These are phyloP conservation scores for Desoria tigrina DNA, from an alignment of 2,888 invertebrate genomes.

Conservation along the genomic window DNA sequence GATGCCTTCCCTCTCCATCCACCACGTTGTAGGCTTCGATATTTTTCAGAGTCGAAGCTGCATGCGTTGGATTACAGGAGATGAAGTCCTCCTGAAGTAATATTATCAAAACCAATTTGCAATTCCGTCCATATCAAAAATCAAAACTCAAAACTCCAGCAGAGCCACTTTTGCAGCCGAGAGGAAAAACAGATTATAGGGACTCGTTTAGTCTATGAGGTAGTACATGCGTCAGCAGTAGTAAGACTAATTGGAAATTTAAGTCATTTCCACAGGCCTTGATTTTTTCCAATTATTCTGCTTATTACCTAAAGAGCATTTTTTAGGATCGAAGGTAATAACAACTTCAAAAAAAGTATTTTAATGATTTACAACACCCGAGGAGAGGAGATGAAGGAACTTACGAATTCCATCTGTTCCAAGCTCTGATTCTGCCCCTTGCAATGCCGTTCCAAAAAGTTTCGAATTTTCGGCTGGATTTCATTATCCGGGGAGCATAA, in stretches of 20 bases:
- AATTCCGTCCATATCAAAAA: background rate
- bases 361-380: background rate
- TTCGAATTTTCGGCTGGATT: constrained; percentile 38
- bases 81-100: constrained; percentile 40
- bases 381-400: no score
- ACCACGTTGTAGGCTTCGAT: constrained; percentile 33
- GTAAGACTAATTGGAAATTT: no score
- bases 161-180: background rate
- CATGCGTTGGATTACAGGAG: constrained; percentile 41
- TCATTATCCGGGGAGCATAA: background rate
- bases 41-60: constrained; percentile 35
- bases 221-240: background rate
- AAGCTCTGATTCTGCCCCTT: constrained; percentile 39
- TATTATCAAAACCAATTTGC: background rate
- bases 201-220: background rate
- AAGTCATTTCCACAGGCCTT: no score
- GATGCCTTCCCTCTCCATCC: constrained; percentile 30
- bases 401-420: constrained; percentile 42
- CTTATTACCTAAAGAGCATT: background rate
- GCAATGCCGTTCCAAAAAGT: constrained; percentile 38
- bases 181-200: no score
- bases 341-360: background rate
- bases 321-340: background rate
- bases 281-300: background rate
- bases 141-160: background rate